Conservation (phyloP, 2,888 invertebrate genomes). For the Orchestes rusci region DNA sequence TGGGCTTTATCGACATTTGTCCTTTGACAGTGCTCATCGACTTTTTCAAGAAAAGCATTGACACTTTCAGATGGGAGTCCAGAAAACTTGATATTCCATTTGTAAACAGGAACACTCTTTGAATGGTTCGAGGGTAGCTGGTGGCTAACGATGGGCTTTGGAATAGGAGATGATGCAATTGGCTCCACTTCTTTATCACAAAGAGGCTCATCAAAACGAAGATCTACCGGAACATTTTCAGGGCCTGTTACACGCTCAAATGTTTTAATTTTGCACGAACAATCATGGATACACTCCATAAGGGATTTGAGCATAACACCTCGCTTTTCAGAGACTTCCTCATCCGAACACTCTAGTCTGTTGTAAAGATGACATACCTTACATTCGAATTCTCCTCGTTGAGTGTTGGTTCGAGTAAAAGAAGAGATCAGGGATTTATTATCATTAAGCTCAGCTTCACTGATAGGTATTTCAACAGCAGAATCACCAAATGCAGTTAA, state of each 20-base stretch:
- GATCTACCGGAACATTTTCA: not conserved
- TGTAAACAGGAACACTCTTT: not conserved
- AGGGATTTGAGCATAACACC: not conserved
- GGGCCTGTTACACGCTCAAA: not conserved
- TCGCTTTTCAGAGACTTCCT: not conserved
- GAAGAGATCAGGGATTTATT: too few species aligned
- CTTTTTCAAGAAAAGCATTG: conserved; percentile 5
- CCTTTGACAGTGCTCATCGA: conserved; percentile 11
- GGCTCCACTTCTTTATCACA: not conserved
- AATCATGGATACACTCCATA: not conserved
- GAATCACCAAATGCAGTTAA: too few species aligned
- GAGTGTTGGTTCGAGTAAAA: not conserved
- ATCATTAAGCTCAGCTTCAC: too few species aligned
- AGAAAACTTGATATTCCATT: not conserved
- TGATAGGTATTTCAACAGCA: too few species aligned
- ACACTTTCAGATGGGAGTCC: not conserved
- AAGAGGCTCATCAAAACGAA: not conserved
- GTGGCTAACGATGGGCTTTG: not conserved
- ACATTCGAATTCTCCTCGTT: not conserved
- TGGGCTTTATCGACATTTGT: not conserved
- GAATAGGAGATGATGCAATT: not conserved
- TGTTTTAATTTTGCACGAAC: not conserved
- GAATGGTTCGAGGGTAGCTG: not conserved
- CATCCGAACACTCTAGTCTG: not conserved
- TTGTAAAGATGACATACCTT: not conserved